Conservation (phyloP, 1,140 invertebrate genomes). For the Archivesica marissinica region DNA sequence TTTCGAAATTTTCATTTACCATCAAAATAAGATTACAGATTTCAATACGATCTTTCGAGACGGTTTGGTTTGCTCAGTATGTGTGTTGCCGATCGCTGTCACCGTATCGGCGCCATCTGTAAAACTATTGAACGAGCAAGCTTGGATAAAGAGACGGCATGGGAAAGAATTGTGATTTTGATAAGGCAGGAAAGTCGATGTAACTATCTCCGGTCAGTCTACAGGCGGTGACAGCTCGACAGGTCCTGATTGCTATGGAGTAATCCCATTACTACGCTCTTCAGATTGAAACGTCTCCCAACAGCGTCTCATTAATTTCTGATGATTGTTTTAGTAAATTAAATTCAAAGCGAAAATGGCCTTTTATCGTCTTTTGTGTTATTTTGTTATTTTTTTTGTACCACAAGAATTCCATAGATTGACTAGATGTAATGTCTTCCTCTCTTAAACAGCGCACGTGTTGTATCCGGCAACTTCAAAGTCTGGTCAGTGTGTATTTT, state of each 20-base stretch:
- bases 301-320: slow-evolving; percentile 52
- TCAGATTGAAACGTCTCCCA: not conserved
- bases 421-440: too few species aligned
- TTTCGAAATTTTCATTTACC: too few species aligned
- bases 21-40: not conserved
- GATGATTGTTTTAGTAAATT: slow-evolving; percentile 43
- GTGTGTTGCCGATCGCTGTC: too few species aligned
- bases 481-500: too few species aligned
- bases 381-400: too few species aligned
- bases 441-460: too few species aligned
- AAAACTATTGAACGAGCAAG: too few species aligned
- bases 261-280: slow-evolving; percentile 47
- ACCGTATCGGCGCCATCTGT: too few species aligned
- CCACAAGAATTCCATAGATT: too few species aligned
- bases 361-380: not conserved
- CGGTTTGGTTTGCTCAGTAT: not conserved
- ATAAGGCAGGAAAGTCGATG: not conserved
- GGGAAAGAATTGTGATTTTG: slow-evolving; percentile 2
- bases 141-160: not conserved
- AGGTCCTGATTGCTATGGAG: slow-evolving; percentile 43
- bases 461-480: too few species aligned
- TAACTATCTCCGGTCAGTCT: slow-evolving; percentile 47
- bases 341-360: slow-evolving; percentile 16
- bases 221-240: slow-evolving; percentile 48
- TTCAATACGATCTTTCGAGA: not conserved